Conservation (phyloP, 2,888 invertebrate genomes). For the Furcula furcula region DNA sequence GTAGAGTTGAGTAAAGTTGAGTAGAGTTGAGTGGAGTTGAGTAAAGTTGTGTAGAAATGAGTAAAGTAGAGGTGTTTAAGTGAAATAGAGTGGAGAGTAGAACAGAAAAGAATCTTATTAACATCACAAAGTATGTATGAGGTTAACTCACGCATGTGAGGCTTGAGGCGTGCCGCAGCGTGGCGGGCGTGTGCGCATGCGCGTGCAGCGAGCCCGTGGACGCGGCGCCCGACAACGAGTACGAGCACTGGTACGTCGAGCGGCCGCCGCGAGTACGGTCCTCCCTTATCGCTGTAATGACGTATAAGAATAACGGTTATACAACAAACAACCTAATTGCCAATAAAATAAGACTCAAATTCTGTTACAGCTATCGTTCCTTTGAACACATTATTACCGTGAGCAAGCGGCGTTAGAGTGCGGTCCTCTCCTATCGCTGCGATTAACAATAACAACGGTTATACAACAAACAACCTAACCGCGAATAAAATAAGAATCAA, state of each 20-base stretch:
- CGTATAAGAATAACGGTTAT: too few species aligned
- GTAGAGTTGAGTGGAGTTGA: too few species aligned
- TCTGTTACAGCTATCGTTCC: too few species aligned
- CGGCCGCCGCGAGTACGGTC: slow-evolving; percentile 97
- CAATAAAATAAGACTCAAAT: too few species aligned
- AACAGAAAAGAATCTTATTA: too few species aligned
- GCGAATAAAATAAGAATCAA: too few species aligned
- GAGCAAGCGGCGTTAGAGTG: slow-evolving; percentile 97
- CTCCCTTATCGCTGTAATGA: slow-evolving; percentile 90
- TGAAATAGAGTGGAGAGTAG: too few species aligned
- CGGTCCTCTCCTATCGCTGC: slow-evolving; percentile 96
- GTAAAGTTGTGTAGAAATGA: too few species aligned
- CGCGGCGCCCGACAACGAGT: slow-evolving; percentile 89
- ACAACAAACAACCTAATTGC: too few species aligned
- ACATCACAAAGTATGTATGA: not conserved
- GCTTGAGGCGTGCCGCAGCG: slow-evolving; percentile 74
- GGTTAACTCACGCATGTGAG: slow-evolving; percentile 64
- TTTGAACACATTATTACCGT: slow-evolving; percentile 98
- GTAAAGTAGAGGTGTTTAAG: too few species aligned
- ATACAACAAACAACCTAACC: not conserved
- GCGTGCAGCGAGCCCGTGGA: slow-evolving; percentile 77
- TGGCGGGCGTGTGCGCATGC: slow-evolving; percentile 64
- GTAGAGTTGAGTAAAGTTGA: too few species aligned
- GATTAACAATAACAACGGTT: too few species aligned
- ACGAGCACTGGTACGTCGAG: slow-evolving; percentile 97